These are phyloP conservation scores for Taeniopygia guttata DNA, from an alignment of 2,797 vertebrate species.

Conservation along the genomic window DNA sequence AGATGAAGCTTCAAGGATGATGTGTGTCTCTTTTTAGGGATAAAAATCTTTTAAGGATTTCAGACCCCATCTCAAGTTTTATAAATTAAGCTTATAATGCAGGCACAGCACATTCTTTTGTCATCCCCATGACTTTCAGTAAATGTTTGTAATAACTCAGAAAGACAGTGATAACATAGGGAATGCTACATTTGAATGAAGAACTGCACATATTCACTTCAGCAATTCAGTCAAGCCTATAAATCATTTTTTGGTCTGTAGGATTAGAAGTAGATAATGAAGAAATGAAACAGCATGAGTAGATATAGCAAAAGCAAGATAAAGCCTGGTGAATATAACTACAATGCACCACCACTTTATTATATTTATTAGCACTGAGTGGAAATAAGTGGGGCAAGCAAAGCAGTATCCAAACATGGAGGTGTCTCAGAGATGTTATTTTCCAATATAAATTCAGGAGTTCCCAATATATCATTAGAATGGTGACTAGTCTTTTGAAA, in stretches of 20 bases:
- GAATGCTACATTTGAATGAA: neutral
- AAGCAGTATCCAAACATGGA: neutral
- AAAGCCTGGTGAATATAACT: neutral
- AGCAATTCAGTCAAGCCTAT: neutral
- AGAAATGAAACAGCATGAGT: neutral
- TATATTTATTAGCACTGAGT: neutral
- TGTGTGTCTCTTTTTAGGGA: neutral
- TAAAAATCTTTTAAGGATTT: neutral
- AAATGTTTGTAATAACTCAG: constrained; percentile 27
- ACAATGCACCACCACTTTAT: neutral
- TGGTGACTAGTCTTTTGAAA: neutral
- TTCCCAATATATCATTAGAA: neutral
- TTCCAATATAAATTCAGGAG: neutral
- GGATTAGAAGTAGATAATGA: neutral
- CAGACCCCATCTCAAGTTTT: neutral
- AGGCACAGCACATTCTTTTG: neutral
- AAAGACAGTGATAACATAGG: neutral
- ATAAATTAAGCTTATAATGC: neutral
- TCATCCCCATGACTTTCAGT: neutral
- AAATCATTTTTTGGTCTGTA: neutral
- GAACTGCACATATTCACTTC: neutral
- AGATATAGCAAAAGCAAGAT: neutral
- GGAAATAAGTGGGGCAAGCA: neutral
- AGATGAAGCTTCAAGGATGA: neutral
- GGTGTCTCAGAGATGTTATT: neutral